Percentiles rank a stretch among this genome's conserved stretches.
Conservation (phyloP, 2,797 vertebrate genomes). For the Molossus alvarezi region DNA sequence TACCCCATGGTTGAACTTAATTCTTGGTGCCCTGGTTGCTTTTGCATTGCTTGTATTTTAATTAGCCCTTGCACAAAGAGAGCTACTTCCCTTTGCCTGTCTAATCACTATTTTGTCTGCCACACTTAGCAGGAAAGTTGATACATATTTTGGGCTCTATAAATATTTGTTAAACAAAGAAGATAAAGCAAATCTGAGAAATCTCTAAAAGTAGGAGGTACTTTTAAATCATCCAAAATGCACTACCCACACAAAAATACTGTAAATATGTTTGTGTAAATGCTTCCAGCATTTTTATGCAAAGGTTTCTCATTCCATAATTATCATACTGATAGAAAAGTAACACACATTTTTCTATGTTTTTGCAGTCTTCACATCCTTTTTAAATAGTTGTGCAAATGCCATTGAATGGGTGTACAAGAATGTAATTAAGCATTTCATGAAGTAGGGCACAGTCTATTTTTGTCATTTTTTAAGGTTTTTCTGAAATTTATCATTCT, state of each 20-base stretch:
- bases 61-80: not conserved
- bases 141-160: constrained; percentile 7
- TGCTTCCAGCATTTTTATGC: not conserved
- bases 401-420: not conserved
- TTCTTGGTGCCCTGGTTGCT: not conserved
- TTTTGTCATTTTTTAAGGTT: not conserved
- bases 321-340: constrained; percentile 45
- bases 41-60: not conserved
- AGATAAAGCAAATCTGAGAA: constrained; percentile 62
- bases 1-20: not conserved
- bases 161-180: constrained; percentile 65
- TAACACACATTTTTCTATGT: constrained; percentile 19
- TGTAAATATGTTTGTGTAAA: not conserved
- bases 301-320: constrained; percentile 6
- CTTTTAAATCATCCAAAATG: constrained; percentile 61
- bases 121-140: not conserved
- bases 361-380: not conserved
- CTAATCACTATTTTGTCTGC: not conserved
- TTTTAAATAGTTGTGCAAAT: constrained; percentile 46
- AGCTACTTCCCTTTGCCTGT: not conserved
- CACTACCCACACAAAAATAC: not conserved
- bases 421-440: not conserved
- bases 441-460: not conserved
- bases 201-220: not conserved
- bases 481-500: not conserved